phyloP scores from a whole-genome alignment of 2,888 invertebrate genomes.

The Cryptops parisi region DNA sequence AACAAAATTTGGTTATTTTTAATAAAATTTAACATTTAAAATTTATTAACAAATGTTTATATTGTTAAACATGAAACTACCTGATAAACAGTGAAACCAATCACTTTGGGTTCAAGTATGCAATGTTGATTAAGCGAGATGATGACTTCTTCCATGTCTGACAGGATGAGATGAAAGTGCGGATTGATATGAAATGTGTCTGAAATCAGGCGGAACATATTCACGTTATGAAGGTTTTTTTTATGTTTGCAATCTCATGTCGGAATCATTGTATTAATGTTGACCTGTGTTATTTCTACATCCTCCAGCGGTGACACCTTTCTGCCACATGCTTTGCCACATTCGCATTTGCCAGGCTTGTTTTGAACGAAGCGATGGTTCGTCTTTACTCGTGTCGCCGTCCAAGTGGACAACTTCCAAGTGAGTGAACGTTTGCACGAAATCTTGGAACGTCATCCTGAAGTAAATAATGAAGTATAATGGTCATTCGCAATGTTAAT shows the following conservation, averaged over 20 bases:
- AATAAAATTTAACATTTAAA: too few relatives aligned
- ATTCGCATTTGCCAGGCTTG: constrained; percentile 66
- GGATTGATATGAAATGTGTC: constrained; percentile 89
- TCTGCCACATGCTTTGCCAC: constrained; percentile 72
- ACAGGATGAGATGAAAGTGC: constrained; percentile 62
- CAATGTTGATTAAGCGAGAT: constrained; percentile 78
- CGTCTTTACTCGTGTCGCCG: constrained; percentile 70
- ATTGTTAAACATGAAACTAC: constrained; percentile 11
- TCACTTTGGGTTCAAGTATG: constrained; percentile 82
- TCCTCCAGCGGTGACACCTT: constrained; percentile 76
- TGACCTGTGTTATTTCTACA: constrained; percentile 68
- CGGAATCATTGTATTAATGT: not conserved
- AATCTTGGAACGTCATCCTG: constrained; percentile 68
- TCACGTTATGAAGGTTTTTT: not conserved
- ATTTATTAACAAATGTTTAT: not conserved
- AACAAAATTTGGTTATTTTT: too few relatives aligned
- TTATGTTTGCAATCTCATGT: not conserved
- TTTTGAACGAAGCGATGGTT: constrained; percentile 58
- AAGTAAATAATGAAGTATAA: not conserved
- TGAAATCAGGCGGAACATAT: constrained; percentile 24
- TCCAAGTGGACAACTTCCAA: constrained; percentile 75
- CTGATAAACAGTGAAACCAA: constrained; percentile 57
- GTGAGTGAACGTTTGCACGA: constrained; percentile 63
- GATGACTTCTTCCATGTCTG: constrained; percentile 66
- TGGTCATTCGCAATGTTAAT: not conserved